Evolutionary conservation across 1,140 invertebrate genomes (phyloP).

Genomic region (Nephotettix cincticeps): DNA sequence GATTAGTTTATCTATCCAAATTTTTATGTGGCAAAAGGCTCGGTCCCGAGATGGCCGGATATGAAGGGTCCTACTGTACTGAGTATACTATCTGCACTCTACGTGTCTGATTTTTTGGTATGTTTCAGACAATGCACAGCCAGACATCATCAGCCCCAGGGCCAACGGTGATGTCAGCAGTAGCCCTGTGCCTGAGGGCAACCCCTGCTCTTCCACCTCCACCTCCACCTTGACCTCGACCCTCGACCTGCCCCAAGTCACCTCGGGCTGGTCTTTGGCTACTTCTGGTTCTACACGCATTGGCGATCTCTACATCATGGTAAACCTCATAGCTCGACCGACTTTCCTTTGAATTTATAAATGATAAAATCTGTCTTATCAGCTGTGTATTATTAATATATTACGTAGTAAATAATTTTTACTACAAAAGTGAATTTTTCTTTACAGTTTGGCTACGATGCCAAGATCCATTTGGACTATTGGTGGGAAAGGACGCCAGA

Average conservation of each 20-base stretch:
- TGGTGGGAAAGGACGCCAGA: conserved; percentile 60
- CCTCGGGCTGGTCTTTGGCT: conserved; percentile 74
- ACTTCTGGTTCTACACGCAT: conserved; percentile 77
- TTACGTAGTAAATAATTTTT: too few relatives aligned
- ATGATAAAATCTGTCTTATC: too few relatives aligned
- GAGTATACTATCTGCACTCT: too few relatives aligned
- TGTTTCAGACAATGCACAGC: conserved; percentile 11
- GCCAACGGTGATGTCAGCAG: conserved; percentile 34
- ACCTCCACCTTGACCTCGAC: too few relatives aligned
- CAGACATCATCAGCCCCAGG: neutral
- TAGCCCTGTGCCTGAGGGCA: conserved; percentile 29
- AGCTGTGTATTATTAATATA: too few relatives aligned
- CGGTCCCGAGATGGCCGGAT: too few relatives aligned
- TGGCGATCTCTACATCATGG: conserved; percentile 89
- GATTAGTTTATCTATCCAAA: too few relatives aligned
- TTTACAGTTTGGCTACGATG: conserved; percentile 71
- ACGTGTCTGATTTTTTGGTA: too few relatives aligned
- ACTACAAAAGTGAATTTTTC: too few relatives aligned
- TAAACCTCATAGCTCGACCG: conserved; percentile 48
- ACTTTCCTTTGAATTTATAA: too few relatives aligned
- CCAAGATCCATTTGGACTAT: conserved; percentile 78
- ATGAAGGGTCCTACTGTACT: too few relatives aligned
- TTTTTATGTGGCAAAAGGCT: too few relatives aligned
- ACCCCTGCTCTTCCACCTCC: conserved; percentile 44
- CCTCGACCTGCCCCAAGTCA: conserved; percentile 57